phyloP scores from a whole-genome alignment of 1,140 invertebrate species.

The Atta colombica region DNA sequence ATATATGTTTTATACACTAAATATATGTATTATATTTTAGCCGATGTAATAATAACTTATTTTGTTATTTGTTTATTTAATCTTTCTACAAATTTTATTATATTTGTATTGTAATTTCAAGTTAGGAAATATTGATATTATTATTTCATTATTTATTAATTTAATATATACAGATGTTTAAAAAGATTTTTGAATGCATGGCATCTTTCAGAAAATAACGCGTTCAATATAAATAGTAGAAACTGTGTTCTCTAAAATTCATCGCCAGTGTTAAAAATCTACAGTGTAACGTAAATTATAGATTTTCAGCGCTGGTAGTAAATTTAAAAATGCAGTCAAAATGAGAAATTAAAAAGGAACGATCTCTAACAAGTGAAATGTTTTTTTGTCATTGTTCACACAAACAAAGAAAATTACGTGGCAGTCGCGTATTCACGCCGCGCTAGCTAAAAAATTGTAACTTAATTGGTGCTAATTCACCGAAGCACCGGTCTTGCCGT shows the following conservation, averaged over 20 bases:
- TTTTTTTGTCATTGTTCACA: not conserved
- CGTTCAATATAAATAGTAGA: not conserved
- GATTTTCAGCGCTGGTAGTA: no score
- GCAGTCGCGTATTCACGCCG: constrained; percentile 31
- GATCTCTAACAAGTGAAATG: not conserved
- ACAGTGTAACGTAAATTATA: no score
- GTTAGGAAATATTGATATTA: no score
- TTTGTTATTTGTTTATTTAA: no score
- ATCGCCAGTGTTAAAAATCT: no score
- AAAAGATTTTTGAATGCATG: not conserved
- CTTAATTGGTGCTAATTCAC: constrained; percentile 79
- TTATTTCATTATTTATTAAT: not conserved
- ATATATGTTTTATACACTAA: not conserved
- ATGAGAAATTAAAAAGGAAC: not conserved
- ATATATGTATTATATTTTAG: not conserved
- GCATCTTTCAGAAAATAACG: not conserved
- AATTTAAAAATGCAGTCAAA: no score
- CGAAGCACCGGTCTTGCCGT: constrained; percentile 64
- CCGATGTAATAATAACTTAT: not conserved
- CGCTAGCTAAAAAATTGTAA: constrained; percentile 68
- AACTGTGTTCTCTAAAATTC: no score
- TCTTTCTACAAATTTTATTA: no score
- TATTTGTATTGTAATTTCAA: no score
- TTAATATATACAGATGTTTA: not conserved
- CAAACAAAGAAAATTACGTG: constrained; percentile 50